These are phyloP conservation scores for Cephalopachus bancanus DNA, from an alignment of 2,797 vertebrate species.

Conservation along the genomic window DNA sequence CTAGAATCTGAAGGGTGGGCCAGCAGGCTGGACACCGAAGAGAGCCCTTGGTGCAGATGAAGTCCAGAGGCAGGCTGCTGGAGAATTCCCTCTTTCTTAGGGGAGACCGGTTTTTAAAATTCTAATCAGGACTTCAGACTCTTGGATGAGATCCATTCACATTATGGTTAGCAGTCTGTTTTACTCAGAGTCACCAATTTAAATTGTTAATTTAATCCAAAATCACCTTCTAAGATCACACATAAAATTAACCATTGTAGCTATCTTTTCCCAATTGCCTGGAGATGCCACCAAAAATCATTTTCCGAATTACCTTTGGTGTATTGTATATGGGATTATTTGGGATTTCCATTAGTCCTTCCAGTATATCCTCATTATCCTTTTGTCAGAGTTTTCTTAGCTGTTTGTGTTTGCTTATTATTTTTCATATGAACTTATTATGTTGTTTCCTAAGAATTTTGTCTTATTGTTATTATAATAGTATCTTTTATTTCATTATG, in stretches of 20 bases:
- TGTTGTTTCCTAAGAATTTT: neutral
- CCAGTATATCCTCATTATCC: neutral
- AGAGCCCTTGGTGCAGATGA: rapidly evolving
- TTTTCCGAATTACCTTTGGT: neutral
- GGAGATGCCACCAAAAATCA: neutral
- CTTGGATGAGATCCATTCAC: neutral
- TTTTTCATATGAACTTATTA: neutral
- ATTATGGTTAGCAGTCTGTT: neutral
- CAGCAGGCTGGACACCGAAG: neutral
- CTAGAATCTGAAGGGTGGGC: neutral
- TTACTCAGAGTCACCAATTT: neutral
- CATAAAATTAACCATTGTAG: neutral
- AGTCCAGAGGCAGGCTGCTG: neutral
- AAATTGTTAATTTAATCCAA: conserved; percentile 1
- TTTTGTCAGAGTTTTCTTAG: neutral
- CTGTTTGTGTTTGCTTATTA: neutral
- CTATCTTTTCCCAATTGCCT: neutral
- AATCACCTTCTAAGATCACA: neutral
- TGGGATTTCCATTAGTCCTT: neutral
- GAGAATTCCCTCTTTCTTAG: neutral
- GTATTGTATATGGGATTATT: neutral
- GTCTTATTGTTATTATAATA: neutral
- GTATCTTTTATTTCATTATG: neutral
- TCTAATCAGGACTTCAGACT: neutral
- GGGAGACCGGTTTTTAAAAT: neutral